Evolutionary conservation across 1,140 invertebrate genomes (phyloP), one percentile per base, ranked within the genome.

Genomic region (Akabosia matsudoensis): DNA sequence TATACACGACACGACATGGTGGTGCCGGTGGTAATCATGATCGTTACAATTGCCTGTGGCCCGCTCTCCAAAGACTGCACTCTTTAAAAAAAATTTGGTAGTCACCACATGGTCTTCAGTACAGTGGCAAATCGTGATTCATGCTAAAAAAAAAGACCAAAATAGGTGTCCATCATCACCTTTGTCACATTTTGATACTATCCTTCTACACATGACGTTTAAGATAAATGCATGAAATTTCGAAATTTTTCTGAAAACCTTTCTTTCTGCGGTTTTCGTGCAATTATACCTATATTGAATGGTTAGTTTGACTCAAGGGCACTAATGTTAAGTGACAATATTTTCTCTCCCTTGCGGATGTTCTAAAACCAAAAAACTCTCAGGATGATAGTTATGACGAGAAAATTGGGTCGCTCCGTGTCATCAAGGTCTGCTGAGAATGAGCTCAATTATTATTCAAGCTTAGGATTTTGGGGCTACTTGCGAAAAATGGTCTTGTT

Each of bases 321-420:
- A n/a, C n/a, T n/a, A n/a, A n/a, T 31, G 28, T 30, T 30, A 67
- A 67, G 31, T 67, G 54, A 56, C 54, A 56, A 4, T 56, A 16
- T 7, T 30, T 10, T 13, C 61, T 7, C 13, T 4, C 61, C 22
- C 28, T 67, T 31, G 28, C 13, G 61, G 61, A 67, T 28, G 61
- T 16, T n/a, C n/a, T 30, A 67, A 67, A 30, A 31, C 61, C 61
- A 67, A 67, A 22, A 67, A 67, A 67, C 24, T 67, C 61, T 67
- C 61, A 67, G 28, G 61, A 67, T 67, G 7, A 61, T 61, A 7
- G n/a, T 22, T 16, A 30, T 67, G 22, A 7, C 31, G 61, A 2
- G 30, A 67, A 67, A 67, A 67, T 67, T 67, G 28, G 61, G 61
- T 67, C 61, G 61, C 7, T 61, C 14, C 37, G 61, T 30, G 61